These are phyloP conservation scores for Chrysodeixis includens DNA, from an alignment of 2,888 invertebrate species.

Conservation along the genomic window DNA sequence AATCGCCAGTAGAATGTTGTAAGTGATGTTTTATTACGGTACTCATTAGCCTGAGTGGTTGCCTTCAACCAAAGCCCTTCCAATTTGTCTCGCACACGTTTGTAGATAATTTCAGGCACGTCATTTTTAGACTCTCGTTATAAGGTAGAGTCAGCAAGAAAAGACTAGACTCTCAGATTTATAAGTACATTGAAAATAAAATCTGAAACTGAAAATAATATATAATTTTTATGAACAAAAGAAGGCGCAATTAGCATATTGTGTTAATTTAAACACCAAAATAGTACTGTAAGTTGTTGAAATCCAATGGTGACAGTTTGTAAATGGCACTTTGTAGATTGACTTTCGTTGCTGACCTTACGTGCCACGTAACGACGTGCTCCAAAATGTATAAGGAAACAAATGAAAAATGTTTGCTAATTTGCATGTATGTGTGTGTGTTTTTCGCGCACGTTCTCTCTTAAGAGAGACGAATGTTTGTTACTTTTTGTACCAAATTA, in stretches of 20 bases:
- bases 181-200: too few relatives aligned
- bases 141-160: not conserved
- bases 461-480: not conserved
- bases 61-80: constrained; percentile 1
- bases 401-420: not conserved
- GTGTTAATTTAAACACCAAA: too few relatives aligned
- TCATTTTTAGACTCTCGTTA: not conserved
- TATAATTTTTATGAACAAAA: too few relatives aligned
- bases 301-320: too few relatives aligned
- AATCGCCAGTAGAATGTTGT: not conserved
- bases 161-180: too few relatives aligned
- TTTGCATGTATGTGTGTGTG: constrained; percentile 1
- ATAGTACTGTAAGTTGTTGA: too few relatives aligned
- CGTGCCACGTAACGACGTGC: not conserved
- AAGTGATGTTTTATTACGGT: constrained; percentile 8
- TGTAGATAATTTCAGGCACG: not conserved
- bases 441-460: not conserved
- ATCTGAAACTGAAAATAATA: too few relatives aligned
- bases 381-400: not conserved
- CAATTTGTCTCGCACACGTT: constrained; percentile 1
- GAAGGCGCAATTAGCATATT: too few relatives aligned
- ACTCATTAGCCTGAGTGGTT: not conserved
- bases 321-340: too few relatives aligned
- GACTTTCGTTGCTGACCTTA: too few relatives aligned
- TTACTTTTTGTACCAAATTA: not conserved